phyloP scores from a whole-genome alignment of 23 tunicate species.

The Ascidia mentula region DNA sequence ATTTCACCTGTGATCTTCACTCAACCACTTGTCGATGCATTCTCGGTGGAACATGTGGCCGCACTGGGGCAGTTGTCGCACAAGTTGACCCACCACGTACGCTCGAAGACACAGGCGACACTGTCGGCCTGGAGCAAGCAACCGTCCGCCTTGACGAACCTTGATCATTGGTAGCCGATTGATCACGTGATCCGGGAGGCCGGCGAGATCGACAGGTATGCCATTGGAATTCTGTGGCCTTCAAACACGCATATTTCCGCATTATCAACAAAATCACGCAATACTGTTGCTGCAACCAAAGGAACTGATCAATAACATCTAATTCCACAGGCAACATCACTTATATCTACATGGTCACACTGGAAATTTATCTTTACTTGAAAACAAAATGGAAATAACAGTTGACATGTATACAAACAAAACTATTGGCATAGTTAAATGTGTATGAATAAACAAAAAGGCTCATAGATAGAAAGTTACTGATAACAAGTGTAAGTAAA shows the following conservation, averaged over 20 bases:
- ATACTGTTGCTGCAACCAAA: too few relatives aligned
- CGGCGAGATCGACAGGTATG: slow-evolving; percentile 76
- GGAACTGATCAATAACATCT: too few relatives aligned
- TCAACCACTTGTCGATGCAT: slow-evolving; percentile 84
- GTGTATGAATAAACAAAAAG: too few relatives aligned
- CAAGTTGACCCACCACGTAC: slow-evolving; percentile 57
- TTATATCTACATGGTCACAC: too few relatives aligned
- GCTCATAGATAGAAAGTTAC: too few relatives aligned
- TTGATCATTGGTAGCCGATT: slow-evolving; percentile 61
- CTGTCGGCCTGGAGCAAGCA: slow-evolving; percentile 77
- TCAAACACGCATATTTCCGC: not conserved
- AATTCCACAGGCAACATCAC: too few relatives aligned
- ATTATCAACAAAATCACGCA: not conserved
- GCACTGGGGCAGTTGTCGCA: slow-evolving; percentile 72
- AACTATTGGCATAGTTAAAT: too few relatives aligned
- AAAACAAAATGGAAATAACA: too few relatives aligned
- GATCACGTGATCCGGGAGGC: slow-evolving; percentile 80
- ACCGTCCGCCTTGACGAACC: slow-evolving; percentile 39
- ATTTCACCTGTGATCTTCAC: slow-evolving; percentile 76
- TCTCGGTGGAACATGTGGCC: slow-evolving; percentile 78
- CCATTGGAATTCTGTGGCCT: not conserved
- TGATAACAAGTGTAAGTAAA: too few relatives aligned
- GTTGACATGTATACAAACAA: too few relatives aligned
- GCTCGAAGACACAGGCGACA: slow-evolving; percentile 76
- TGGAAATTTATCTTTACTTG: too few relatives aligned